Percentiles rank a stretch among this genome's conserved stretches.
Evolutionary conservation across 2,888 invertebrate species (phyloP).

Genomic region (Kuschelorhynchus macadamiae): DNA sequence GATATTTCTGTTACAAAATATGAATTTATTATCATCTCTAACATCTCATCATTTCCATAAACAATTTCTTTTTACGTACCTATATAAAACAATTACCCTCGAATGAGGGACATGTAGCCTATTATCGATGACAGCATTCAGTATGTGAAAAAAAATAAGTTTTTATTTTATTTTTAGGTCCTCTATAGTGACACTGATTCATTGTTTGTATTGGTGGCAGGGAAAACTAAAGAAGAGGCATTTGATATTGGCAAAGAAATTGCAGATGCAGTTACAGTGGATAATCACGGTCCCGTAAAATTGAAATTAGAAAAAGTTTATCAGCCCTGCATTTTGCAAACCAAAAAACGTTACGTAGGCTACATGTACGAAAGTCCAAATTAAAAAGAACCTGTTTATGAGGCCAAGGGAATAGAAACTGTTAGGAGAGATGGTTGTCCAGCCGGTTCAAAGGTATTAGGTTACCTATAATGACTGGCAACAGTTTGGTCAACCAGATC

Average conservation of each 20-base stretch:
- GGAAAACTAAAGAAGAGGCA: conserved; percentile 82
- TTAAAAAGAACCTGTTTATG: conserved; percentile 87
- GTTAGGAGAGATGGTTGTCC: conserved; percentile 97
- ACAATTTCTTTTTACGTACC: too few relatives aligned
- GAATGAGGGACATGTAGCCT: too few relatives aligned
- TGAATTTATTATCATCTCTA: too few relatives aligned
- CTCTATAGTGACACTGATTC: conserved; percentile 99
- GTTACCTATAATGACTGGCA: too few relatives aligned
- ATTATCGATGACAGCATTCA: too few relatives aligned
- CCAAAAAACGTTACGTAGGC: conserved; percentile 97
- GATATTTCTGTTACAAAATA: too few relatives aligned
- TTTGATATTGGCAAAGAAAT: conserved; percentile 94
- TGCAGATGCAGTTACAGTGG: conserved; percentile 90
- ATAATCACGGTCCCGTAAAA: conserved; percentile 95
- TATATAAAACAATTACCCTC: too few relatives aligned
- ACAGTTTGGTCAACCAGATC: too few relatives aligned
- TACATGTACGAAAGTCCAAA: conserved; percentile 94
- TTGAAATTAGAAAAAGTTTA: conserved; percentile 95
- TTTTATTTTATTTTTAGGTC: too few relatives aligned
- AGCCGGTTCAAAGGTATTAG: conserved; percentile 93
- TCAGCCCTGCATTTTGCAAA: conserved; percentile 75
- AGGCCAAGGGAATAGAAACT: conserved; percentile 99
- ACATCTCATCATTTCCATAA: too few relatives aligned
- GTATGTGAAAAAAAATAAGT: too few relatives aligned
- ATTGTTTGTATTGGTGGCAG: conserved; percentile 89